Evolutionary conservation across 2,113 vertebrate species (phyloP), one percentile per base, ranked within the genome.

Genomic region (Zosterops japonicus): DNA sequence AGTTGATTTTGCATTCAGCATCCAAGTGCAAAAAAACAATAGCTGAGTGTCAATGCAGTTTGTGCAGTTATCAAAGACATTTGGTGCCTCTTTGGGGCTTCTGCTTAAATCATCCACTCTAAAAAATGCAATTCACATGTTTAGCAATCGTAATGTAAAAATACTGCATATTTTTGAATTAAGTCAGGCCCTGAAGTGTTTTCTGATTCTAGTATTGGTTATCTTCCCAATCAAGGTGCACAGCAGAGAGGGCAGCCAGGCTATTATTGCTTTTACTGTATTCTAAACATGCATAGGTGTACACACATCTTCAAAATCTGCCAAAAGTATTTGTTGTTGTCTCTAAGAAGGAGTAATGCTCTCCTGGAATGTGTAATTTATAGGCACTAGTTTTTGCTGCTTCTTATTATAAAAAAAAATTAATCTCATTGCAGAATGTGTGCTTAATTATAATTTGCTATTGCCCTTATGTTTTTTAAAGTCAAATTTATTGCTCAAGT

Each of bases 391-490:
- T 22, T 96, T 96, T 92, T 92, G 78, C 92, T 96, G 84, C 64
- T 72, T 82, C 84, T 87, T 93, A 90, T 82, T 92, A 92, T 75
- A 81, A 81, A 94, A 90, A 90, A 60, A 36, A 86, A 90, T 91
- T 88, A 25, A 75, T 77, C 87, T 95, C 55, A 39, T 93, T 78
- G 79, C 61, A 86, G 92, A 96, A 84, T 63, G 76, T 74, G 65
- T 64, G 44, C 78, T 88, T 96, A 93, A 96, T 97, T 96, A 88
- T 71, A 90, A 84, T 81, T 84, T 78, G 22, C 65, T 78, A 87
- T 87, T 95, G 88, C 83, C 83, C 88, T 81, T 92, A 87, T 77
- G 49, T 83, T 94, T 95, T 92, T 94, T 70, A 27, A 89, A 90
- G 56, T 92, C 87, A 93, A 79, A 90, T 95, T 94, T 92, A 93